Percentiles rank a stretch among this genome's conserved stretches.
These are phyloP conservation scores for Menura novaehollandiae DNA, from an alignment of 2,113 vertebrate genomes.

Conservation along the genomic window DNA sequence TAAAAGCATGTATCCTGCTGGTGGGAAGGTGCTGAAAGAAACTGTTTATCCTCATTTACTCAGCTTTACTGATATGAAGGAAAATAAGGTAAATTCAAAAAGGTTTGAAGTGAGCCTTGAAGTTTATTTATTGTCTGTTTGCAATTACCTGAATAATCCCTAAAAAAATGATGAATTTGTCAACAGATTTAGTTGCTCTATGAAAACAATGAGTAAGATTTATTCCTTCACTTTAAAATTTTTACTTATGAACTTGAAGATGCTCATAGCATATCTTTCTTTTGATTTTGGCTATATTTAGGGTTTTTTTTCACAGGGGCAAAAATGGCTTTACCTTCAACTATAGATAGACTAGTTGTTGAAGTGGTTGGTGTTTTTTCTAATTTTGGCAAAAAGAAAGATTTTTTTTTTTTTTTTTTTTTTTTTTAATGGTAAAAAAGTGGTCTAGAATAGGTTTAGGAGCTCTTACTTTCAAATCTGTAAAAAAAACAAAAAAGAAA, in stretches of 20 bases:
- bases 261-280: neutral
- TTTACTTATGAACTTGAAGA: neutral
- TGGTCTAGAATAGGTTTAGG: neutral
- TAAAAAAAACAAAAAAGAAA: neutral
- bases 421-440: neutral
- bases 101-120: neutral
- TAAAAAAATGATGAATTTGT: neutral
- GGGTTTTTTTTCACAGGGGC: accelerated
- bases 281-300: neutral
- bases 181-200: neutral
- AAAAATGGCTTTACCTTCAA: neutral
- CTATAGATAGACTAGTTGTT: neutral
- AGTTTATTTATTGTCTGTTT: neutral
- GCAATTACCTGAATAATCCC: neutral
- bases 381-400: neutral
- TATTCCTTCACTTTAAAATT: neutral
- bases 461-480: neutral
- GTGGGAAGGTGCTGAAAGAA: conserved; percentile 71
- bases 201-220: neutral
- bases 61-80: conserved; percentile 64
- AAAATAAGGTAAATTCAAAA: conserved; percentile 67
- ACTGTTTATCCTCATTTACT: conserved; percentile 73
- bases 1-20: conserved; percentile 63
- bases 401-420: neutral
- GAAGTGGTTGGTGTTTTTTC: neutral